Evolutionary conservation across 2,797 vertebrate species (phyloP).

Genomic region (Phrynocephalus guinanensis): DNA sequence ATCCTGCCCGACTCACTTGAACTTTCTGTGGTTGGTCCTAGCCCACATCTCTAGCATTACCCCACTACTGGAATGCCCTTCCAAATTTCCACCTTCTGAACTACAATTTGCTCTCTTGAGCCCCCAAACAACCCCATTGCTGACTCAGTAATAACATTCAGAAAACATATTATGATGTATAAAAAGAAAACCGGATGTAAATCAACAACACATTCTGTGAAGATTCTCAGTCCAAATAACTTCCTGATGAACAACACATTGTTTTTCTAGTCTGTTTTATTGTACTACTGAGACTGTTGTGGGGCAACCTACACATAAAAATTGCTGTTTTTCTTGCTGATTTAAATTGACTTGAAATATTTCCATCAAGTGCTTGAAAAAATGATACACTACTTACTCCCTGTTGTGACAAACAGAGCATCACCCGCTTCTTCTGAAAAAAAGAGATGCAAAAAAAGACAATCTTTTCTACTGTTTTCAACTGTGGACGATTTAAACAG

Average conservation of each 20-base stretch:
- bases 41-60: neutral
- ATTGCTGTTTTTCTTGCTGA: neutral
- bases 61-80: neutral
- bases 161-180: neutral
- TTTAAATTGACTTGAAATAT: neutral
- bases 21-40: neutral
- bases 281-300: neutral
- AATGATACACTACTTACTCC: neutral
- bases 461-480: neutral
- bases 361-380: neutral
- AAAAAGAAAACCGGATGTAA: neutral
- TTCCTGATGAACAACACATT: neutral
- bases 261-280: neutral
- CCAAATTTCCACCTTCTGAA: neutral
- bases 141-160: neutral
- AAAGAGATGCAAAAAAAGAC: neutral
- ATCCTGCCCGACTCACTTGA: too few relatives aligned
- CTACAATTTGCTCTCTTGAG: neutral
- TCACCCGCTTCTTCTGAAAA: neutral
- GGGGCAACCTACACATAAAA: neutral
- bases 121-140: too few relatives aligned
- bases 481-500: neutral
- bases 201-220: neutral
- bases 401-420: neutral
- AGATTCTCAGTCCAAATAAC: too few relatives aligned